phyloP scores from a whole-genome alignment of 2,113 vertebrate genomes.

The Pachypanchax playfairii region DNA sequence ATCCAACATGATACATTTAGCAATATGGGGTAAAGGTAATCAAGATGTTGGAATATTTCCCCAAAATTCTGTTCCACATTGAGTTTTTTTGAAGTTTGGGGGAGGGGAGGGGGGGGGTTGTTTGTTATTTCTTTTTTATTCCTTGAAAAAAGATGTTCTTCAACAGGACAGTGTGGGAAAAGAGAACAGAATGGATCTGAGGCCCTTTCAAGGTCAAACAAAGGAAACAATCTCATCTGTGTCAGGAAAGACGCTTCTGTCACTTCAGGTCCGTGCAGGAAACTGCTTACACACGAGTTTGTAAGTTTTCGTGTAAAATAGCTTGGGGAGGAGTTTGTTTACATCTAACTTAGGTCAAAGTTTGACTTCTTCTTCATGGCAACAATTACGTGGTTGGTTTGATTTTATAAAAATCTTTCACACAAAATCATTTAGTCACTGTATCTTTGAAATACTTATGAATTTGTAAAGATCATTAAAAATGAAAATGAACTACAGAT shows the following conservation, averaged over 20 bases:
- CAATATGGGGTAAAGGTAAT: too few species aligned
- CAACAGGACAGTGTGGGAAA: constrained; percentile 63
- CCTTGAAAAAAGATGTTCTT: too few species aligned
- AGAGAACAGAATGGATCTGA: constrained; percentile 32
- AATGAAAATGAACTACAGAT: background rate
- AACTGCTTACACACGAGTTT: constrained; percentile 45
- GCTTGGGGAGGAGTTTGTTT: constrained; percentile 24
- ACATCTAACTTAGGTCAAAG: constrained; percentile 48
- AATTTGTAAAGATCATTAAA: background rate
- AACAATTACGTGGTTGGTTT: too few species aligned
- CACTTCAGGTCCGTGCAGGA: constrained; percentile 71
- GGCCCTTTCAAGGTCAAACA: constrained; percentile 72
- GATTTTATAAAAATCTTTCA: background rate
- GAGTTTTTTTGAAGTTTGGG: too few species aligned
- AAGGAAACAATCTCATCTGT: constrained; percentile 77
- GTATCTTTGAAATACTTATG: background rate
- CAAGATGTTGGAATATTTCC: background rate
- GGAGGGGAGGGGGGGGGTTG: too few species aligned
- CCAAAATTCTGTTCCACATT: constrained; percentile 30
- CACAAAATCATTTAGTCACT: background rate
- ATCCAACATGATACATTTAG: too few species aligned
- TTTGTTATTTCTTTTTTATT: too few species aligned
- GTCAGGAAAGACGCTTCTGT: constrained; percentile 78
- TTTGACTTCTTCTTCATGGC: constrained; percentile 55
- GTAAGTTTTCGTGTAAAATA: constrained; percentile 11